A percentile compares a stretch with the other conserved stretches of the same genome.
Conservation (phyloP, 2,888 invertebrate species). For the Drosophila buzzatii region DNA sequence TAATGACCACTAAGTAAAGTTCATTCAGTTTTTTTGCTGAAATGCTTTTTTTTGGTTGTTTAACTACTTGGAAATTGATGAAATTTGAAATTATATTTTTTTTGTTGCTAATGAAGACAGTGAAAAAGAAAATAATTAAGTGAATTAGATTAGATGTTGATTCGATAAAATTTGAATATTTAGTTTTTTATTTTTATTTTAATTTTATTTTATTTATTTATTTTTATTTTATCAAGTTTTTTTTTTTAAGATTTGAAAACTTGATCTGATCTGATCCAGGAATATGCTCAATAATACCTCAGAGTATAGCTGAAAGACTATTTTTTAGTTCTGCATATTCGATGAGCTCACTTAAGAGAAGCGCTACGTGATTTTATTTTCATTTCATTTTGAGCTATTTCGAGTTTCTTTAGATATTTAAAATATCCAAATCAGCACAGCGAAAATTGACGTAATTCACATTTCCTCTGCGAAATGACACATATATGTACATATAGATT, state of each 20-base stretch:
- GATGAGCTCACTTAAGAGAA: background rate
- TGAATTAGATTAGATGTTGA: too few relatives aligned
- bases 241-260: too few relatives aligned
- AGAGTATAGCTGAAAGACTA: background rate
- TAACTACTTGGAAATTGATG: too few relatives aligned
- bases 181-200: too few relatives aligned
- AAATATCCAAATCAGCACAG: background rate
- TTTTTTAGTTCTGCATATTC: background rate
- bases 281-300: background rate
- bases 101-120: too few relatives aligned
- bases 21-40: background rate
- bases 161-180: too few relatives aligned
- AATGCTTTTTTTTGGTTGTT: background rate
- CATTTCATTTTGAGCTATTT: background rate
- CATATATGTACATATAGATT: background rate
- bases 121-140: too few relatives aligned
- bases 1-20: constrained; percentile 22
- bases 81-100: too few relatives aligned
- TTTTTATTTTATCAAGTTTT: too few relatives aligned
- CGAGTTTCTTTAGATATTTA: background rate
- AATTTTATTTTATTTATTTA: too few relatives aligned
- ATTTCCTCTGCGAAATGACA: background rate
- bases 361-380: background rate
- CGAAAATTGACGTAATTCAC: background rate
- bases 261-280: too few relatives aligned